These are phyloP conservation scores for Pangasius djambal DNA, from an alignment of 2,797 vertebrate species.

Conservation along the genomic window DNA sequence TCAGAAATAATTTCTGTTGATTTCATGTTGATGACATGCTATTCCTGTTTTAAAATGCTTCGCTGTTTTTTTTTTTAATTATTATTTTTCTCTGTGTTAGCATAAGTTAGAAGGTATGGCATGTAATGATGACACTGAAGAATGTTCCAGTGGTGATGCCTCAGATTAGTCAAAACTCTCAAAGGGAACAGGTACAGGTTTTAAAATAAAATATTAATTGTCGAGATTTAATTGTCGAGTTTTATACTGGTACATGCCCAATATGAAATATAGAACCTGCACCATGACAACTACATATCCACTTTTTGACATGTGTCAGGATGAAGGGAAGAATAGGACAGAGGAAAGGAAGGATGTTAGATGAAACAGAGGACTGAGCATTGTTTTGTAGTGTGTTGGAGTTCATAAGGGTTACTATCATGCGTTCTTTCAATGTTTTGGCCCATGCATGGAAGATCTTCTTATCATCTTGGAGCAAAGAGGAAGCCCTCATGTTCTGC, in stretches of 20 bases:
- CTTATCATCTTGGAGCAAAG: constrained; percentile 28
- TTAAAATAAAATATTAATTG: not conserved
- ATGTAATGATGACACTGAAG: not conserved
- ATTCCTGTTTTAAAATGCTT: not conserved
- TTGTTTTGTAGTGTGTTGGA: constrained; percentile 27
- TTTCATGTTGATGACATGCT: not conserved
- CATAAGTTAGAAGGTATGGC: not conserved
- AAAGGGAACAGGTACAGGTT: not conserved
- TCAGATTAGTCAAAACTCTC: not conserved
- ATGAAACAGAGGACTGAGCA: constrained; percentile 2
- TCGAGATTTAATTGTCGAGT: not conserved
- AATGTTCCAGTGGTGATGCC: not conserved
- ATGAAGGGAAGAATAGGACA: not conserved
- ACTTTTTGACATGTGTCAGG: not conserved
- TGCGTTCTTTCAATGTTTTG: constrained; percentile 7
- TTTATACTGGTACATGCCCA: not conserved
- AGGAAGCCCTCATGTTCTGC: constrained; percentile 40
- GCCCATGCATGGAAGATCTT: not conserved
- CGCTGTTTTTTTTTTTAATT: not conserved
- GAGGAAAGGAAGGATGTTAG: constrained; percentile 24
- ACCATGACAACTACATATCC: too few species aligned
- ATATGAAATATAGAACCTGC: not conserved
- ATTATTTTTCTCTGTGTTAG: not conserved
- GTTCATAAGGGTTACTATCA: constrained; percentile 1
- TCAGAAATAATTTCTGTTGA: not conserved